Percentiles rank a stretch among this genome's conserved stretches.
Conservation (phyloP, 1,140 invertebrate genomes). For the Tetramorium alpestre region DNA sequence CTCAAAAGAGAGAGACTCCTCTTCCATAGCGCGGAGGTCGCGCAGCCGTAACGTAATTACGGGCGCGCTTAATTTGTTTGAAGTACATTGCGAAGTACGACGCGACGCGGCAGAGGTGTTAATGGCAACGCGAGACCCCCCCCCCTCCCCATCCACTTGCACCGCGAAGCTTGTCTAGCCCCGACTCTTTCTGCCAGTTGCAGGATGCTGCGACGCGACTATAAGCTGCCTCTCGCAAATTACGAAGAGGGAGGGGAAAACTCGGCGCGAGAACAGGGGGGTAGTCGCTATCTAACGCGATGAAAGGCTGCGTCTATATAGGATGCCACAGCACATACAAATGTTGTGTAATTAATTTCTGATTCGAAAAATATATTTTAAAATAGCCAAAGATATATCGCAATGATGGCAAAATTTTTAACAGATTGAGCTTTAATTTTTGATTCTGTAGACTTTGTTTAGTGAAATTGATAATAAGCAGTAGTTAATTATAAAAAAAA, state of each 20-base stretch:
- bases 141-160: constrained; percentile 54
- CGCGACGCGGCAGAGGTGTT: constrained; percentile 80
- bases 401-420: no score
- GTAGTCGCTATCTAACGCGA: constrained; percentile 19
- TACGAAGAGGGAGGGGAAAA: constrained; percentile 17
- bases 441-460: not conserved
- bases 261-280: not conserved
- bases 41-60: constrained; percentile 82
- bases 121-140: constrained; percentile 79
- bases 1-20: constrained; percentile 77
- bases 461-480: not conserved
- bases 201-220: constrained; percentile 57
- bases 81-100: constrained; percentile 78
- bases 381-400: not conserved
- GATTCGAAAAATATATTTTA: not conserved
- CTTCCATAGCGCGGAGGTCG: constrained; percentile 75
- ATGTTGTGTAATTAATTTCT: constrained; percentile 1
- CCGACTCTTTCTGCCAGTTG: constrained; percentile 51
- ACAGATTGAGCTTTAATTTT: not conserved
- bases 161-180: constrained; percentile 69
- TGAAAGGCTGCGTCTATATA: not conserved
- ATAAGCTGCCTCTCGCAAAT: constrained; percentile 24
- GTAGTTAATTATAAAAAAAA: not conserved
- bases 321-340: constrained; percentile 27
- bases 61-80: constrained; percentile 84